Base-by-base conservation (phyloP, 1,140 invertebrate genomes). In the Bombus sibiricus region DNA sequence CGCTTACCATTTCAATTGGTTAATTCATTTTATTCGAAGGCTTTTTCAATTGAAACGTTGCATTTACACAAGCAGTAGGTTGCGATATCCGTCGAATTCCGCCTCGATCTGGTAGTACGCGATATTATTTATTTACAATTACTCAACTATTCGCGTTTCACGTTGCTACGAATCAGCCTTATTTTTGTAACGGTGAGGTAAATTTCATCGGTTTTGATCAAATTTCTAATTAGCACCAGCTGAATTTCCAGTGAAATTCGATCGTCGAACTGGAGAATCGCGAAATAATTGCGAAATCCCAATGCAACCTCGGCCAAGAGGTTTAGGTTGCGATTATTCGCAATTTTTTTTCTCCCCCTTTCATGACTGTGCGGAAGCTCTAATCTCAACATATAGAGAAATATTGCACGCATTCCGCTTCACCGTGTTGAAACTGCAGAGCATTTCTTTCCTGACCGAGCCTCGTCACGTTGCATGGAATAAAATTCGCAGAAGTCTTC, bases 381-480 rank as follows among this genome's bases (percentile, higher is more conserved):
- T 84, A 84, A 78, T 78, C 82, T 69, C 37, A 53, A 47, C 83
- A n/a, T 80, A 80, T 73, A 80, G 73, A 85, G 83, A 85, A 85
- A 81, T 85, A 85, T 80, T 81, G 83, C 77, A 15, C 25, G 57
- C 69, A 77, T 81, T 85, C 77, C 83, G 83, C 83, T 73, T 85
- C 83, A 73, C 47, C 83, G 83, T 57, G 57, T 34, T 39, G 68
- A 80, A 81, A 80, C 83, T 53, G 77, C 83, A 39, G 68, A 47
- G 32, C 13, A 41, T 80, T 85, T 73, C 77, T 80, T 80, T 66
- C 47, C 47, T 22, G 47, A 43, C 57, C 41, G 57, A 64, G 68
- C 77, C 73, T 66, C 76, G 76, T 72, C 68, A 73, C 68, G 76
- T 80, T 80, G 18, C 53, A 18, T 32, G 39, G 57, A 47, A 72